A percentile compares a stretch with the other conserved stretches of the same genome.
Evolutionary conservation across 2,797 vertebrate species (phyloP).

Genomic region (Helicolenus hilgendorfi): DNA sequence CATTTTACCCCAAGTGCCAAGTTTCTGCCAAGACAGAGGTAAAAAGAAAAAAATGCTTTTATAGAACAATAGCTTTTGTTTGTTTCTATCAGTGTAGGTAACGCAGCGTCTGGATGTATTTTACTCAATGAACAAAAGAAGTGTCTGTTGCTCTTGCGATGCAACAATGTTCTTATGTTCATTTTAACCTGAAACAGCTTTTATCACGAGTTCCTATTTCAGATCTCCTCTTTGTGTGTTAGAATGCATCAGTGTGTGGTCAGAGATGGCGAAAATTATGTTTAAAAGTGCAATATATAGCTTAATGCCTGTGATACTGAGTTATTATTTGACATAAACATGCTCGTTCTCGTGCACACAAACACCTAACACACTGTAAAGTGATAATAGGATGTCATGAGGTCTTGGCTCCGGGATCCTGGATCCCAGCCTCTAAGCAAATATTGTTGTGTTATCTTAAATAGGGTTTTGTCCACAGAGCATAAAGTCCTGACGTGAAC

Average conservation of each 20-base stretch:
- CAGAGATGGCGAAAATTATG: neutral
- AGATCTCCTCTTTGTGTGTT: neutral
- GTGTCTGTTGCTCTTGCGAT: neutral
- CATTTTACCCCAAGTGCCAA: neutral
- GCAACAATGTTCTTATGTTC: neutral
- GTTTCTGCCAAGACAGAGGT: neutral
- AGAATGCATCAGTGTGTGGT: neutral
- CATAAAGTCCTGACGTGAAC: neutral
- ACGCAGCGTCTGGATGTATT: neutral
- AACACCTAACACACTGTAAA: neutral
- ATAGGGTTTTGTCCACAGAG: neutral
- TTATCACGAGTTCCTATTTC: neutral
- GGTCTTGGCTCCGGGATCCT: slow-evolving; percentile 5
- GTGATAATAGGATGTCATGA: neutral
- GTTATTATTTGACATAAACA: neutral
- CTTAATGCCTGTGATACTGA: neutral
- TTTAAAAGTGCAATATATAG: neutral
- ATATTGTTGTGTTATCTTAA: slow-evolving; percentile 2
- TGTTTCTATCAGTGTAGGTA: neutral
- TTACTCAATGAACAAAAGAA: neutral
- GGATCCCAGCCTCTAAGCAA: slow-evolving; percentile 17
- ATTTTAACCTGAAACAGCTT: neutral
- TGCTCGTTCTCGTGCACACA: neutral
- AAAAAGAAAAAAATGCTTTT: neutral
- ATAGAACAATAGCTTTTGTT: neutral